Conservation (phyloP, 1,140 invertebrate genomes). For the Gryon sp. region DNA sequence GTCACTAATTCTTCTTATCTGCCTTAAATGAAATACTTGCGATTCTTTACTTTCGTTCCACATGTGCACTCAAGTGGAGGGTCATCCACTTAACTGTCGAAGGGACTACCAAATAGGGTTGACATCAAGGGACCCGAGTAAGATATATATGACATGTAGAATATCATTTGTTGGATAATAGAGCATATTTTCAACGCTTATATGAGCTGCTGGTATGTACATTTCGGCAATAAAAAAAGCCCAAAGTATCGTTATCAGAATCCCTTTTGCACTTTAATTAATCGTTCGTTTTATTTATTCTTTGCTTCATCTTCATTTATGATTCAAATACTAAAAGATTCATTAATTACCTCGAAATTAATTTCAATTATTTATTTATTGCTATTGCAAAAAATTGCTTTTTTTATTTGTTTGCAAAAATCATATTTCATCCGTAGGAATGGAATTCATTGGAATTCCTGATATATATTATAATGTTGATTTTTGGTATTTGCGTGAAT, state of each 20-base stretch:
- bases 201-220: conserved; percentile 45
- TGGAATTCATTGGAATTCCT: conserved; percentile 10
- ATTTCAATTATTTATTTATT: too few relatives aligned
- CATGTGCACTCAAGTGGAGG: conserved; percentile 60
- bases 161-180: conserved; percentile 63
- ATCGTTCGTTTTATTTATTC: conserved; percentile 1
- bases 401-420: too few relatives aligned
- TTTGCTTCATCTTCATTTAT: not conserved
- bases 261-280: conserved; percentile 51
- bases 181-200: conserved; percentile 61
- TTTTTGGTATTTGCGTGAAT: conserved; percentile 31
- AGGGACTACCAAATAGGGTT: conserved; percentile 62
- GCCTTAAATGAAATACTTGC: conserved; percentile 76
- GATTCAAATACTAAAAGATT: too few relatives aligned
- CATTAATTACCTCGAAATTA: too few relatives aligned
- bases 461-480: conserved; percentile 18
- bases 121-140: conserved; percentile 63
- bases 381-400: too few relatives aligned
- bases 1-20: conserved; percentile 75
- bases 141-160: conserved; percentile 60
- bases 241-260: conserved; percentile 37
- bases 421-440: too few relatives aligned
- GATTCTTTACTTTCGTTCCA: conserved; percentile 70
- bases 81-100: conserved; percentile 66
- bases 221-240: conserved; percentile 21